Evolutionary conservation across 35 echinoderm and acorn worm species (phyloP).

Genomic region (Stichopus chloronotus): DNA sequence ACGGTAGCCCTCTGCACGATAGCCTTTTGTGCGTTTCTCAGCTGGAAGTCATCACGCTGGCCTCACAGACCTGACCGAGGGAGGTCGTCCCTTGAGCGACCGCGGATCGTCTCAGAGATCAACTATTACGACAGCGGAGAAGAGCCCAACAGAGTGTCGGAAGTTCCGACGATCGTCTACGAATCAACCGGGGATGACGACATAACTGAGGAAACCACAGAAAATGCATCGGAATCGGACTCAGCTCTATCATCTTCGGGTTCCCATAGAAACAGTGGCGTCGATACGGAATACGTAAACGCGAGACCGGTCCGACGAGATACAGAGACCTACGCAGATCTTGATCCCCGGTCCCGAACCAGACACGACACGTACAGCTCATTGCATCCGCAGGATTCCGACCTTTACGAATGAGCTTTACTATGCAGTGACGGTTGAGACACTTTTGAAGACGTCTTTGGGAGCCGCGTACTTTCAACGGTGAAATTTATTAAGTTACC

Average conservation of each 20-base stretch:
- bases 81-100: slow-evolving; percentile 16
- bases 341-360: slow-evolving; percentile 30
- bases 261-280: slow-evolving; percentile 27
- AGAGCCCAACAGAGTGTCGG: neutral
- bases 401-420: neutral
- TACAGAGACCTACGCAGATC: slow-evolving; percentile 40
- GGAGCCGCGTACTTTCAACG: too few relatives aligned
- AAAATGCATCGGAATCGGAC: slow-evolving; percentile 18
- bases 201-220: neutral
- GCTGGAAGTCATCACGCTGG: neutral
- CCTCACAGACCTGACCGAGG: neutral
- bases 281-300: slow-evolving; percentile 45
- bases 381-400: neutral
- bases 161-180: slow-evolving; percentile 46
- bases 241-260: slow-evolving; percentile 47
- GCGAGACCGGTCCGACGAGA: slow-evolving; percentile 21
- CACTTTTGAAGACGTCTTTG: too few relatives aligned
- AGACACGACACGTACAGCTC: slow-evolving; percentile 52
- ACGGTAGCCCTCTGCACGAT: slow-evolving; percentile 66
- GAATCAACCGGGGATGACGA: slow-evolving; percentile 38
- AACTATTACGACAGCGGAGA: slow-evolving; percentile 59
- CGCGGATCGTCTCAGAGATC: slow-evolving; percentile 38
- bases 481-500: too few relatives aligned
- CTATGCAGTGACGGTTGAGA: too few relatives aligned
- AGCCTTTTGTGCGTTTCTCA: slow-evolving; percentile 50